Evolutionary conservation across 2,113 vertebrate genomes (phyloP).

Genomic region (Petroica traversi): DNA sequence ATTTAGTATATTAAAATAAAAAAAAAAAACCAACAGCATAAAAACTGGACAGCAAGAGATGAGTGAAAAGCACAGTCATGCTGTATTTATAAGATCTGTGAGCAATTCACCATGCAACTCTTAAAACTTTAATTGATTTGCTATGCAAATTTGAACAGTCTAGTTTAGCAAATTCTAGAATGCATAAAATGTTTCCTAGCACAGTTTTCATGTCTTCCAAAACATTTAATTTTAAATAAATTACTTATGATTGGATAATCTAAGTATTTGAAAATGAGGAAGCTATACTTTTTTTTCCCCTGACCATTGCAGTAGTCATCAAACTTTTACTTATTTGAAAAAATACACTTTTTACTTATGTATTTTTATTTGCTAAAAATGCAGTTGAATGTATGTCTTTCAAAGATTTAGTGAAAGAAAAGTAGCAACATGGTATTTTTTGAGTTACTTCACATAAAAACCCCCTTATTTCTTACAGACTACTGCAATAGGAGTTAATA

Average conservation of each 20-base stretch:
- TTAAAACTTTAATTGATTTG: slow-evolving; percentile 13
- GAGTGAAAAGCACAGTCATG: background rate
- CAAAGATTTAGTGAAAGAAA: background rate
- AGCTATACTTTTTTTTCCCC: background rate
- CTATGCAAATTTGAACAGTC: background rate
- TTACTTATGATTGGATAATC: background rate
- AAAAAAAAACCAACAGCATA: background rate
- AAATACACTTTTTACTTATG: background rate
- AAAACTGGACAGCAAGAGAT: background rate
- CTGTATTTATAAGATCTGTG: background rate
- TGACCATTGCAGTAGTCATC: background rate
- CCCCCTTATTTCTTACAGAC: background rate
- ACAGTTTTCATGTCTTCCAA: background rate
- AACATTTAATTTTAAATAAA: background rate
- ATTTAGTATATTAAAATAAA: background rate
- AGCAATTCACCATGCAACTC: background rate
- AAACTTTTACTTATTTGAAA: background rate
- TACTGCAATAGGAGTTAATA: background rate
- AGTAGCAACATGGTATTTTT: background rate
- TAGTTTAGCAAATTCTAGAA: background rate
- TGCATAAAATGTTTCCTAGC: background rate
- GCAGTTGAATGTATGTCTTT: background rate
- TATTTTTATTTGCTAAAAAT: background rate
- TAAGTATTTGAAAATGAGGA: background rate
- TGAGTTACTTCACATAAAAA: background rate